These are phyloP conservation scores for Drosophila jambulina DNA, from an alignment of 1,140 invertebrate species.

Conservation along the genomic window DNA sequence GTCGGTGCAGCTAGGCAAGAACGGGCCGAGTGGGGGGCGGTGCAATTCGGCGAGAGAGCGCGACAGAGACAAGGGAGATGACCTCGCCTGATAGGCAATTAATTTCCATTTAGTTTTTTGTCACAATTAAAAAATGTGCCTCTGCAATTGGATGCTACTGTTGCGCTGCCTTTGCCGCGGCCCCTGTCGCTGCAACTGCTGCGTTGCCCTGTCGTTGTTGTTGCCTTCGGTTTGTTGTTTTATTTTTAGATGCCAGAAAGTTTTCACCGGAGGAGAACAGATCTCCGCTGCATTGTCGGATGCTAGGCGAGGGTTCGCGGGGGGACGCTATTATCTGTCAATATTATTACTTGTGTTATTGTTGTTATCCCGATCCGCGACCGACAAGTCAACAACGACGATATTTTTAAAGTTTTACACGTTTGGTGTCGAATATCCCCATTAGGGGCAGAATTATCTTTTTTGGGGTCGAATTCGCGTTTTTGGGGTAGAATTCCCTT, in stretches of 20 bases:
- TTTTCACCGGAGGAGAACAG: constrained; percentile 5
- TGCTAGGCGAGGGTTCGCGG: background rate
- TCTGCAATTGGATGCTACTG: constrained; percentile 20
- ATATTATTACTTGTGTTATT: constrained; percentile 33
- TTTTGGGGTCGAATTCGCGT: no score
- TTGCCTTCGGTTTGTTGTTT: constrained; percentile 15
- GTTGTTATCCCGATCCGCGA: constrained; percentile 36
- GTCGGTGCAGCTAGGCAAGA: constrained; percentile 4
- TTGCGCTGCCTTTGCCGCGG: constrained; percentile 15
- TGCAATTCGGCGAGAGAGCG: constrained; percentile 6
- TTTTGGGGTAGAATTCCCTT: no score
- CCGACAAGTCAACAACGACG: no score
- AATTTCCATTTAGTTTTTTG: constrained; percentile 72
- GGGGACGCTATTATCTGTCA: constrained; percentile 3
- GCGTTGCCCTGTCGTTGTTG: background rate
- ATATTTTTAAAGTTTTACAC: no score
- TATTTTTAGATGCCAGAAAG: constrained; percentile 33
- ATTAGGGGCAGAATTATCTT: no score
- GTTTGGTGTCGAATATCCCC: no score
- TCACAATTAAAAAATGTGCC: constrained; percentile 32
- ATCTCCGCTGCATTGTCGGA: constrained; percentile 6
- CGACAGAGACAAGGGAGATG: constrained; percentile 24
- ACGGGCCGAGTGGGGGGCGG: background rate
- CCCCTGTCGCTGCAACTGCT: constrained; percentile 8
- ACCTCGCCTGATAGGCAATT: constrained; percentile 73